Conservation (phyloP, 2,797 vertebrate species). For the Chrysocyon brachyurus region DNA sequence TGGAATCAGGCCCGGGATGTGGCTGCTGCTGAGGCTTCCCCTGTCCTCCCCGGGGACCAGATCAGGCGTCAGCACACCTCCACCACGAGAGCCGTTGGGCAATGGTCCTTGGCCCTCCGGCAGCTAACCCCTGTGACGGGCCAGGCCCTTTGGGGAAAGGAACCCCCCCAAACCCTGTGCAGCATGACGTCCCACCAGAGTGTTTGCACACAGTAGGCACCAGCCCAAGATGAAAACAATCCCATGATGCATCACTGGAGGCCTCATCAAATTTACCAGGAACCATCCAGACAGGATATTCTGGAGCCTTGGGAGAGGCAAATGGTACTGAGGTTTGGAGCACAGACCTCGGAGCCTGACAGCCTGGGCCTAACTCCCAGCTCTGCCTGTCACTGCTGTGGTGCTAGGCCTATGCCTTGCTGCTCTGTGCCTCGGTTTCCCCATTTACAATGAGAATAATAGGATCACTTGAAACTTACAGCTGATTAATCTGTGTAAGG, state of each 20-base stretch:
- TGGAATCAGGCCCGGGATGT: constrained; percentile 34
- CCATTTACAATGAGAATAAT: neutral
- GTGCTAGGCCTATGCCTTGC: neutral
- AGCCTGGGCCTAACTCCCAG: neutral
- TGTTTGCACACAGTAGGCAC: neutral
- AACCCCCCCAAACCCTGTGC: rapidly evolving
- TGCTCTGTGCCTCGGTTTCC: neutral
- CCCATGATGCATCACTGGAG: neutral
- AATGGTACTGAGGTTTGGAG: neutral
- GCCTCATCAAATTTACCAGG: neutral
- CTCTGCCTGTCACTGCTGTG: neutral
- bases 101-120: neutral
- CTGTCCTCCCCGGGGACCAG: neutral
- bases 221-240: neutral
- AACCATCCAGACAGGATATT: neutral
- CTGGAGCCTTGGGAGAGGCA: neutral
- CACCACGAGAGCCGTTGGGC: neutral
- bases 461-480: neutral
- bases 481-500: neutral
- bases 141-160: constrained; percentile 25
- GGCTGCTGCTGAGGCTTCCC: neutral
- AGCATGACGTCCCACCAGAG: neutral
- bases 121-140: neutral
- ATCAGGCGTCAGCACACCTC: neutral
- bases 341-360: neutral